Percentiles rank a stretch among this genome's conserved stretches.
Evolutionary conservation across 53 echinoderm and acorn worm species (phyloP).

Genomic region (Echinometra lucunter): DNA sequence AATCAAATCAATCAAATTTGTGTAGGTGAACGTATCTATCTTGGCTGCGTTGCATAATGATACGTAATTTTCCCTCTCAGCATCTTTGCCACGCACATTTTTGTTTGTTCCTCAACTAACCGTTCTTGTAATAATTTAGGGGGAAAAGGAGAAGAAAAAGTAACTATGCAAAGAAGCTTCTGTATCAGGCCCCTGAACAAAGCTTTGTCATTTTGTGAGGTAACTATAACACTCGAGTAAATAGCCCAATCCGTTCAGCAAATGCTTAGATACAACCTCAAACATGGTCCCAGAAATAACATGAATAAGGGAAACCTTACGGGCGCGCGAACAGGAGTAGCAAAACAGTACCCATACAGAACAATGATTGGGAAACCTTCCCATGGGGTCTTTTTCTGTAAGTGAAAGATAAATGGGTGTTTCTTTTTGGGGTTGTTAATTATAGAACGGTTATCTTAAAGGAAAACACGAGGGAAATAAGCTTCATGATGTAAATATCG

Average conservation of each 20-base stretch:
- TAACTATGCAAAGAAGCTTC: neutral
- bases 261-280: conserved; percentile 32
- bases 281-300: neutral
- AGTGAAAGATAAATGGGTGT: neutral
- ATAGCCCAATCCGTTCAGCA: conserved; percentile 6
- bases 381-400: neutral
- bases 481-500: neutral
- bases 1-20: no score
- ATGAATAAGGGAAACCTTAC: neutral
- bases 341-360: conserved; percentile 1
- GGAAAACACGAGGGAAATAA: neutral
- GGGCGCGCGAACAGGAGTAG: neutral
- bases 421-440: neutral
- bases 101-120: conserved; percentile 1
- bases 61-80: neutral
- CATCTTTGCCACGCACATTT: neutral
- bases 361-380: neutral
- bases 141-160: neutral
- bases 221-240: neutral
- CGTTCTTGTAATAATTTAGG: neutral
- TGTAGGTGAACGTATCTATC: no score
- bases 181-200: neutral
- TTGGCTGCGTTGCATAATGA: no score
- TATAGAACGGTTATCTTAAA: neutral
- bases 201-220: neutral